These are phyloP conservation scores for Syritta pipiens DNA, from an alignment of 2,888 invertebrate genomes.

Conservation along the genomic window DNA sequence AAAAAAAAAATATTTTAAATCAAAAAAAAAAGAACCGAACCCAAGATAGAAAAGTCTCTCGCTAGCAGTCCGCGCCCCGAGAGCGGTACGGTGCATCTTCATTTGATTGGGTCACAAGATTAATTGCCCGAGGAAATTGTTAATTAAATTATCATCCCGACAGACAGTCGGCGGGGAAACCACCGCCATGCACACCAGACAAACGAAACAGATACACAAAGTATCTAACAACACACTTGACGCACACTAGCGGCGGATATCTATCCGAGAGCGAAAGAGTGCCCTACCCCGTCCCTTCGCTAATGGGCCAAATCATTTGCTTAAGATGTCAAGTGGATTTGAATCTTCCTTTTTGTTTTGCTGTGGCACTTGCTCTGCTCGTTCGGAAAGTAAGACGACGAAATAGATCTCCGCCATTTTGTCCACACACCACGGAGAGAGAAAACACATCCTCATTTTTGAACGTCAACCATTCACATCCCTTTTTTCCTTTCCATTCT, in stretches of 20 bases:
- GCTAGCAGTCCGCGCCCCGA: constrained; percentile 24
- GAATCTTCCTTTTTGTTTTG: constrained; percentile 23
- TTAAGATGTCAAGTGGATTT: constrained; percentile 68
- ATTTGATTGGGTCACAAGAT: constrained; percentile 72
- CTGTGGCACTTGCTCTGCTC: constrained; percentile 43
- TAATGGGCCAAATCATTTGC: constrained; percentile 69
- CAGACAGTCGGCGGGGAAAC: constrained; percentile 61
- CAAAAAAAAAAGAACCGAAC: no score
- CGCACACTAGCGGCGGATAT: no score
- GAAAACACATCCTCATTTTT: constrained; percentile 57
- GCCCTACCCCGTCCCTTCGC: constrained; percentile 38
- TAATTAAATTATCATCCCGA: constrained; percentile 76
- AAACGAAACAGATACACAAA: constrained; percentile 18
- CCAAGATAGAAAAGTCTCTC: constrained; percentile 55
- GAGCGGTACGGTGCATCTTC: constrained; percentile 55
- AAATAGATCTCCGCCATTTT: constrained; percentile 67
- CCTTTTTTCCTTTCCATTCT: constrained; percentile 63
- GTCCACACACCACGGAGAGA: constrained; percentile 35
- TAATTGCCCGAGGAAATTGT: constrained; percentile 76
- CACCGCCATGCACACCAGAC: constrained; percentile 6
- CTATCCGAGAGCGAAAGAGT: constrained; percentile 9
- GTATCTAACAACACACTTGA: constrained; percentile 52
- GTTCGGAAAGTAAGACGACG: constrained; percentile 10
- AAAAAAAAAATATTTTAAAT: no score
- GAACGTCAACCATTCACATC: constrained; percentile 65